Conservation (phyloP, 2,797 vertebrate genomes). For the Acridotheres tristis region DNA sequence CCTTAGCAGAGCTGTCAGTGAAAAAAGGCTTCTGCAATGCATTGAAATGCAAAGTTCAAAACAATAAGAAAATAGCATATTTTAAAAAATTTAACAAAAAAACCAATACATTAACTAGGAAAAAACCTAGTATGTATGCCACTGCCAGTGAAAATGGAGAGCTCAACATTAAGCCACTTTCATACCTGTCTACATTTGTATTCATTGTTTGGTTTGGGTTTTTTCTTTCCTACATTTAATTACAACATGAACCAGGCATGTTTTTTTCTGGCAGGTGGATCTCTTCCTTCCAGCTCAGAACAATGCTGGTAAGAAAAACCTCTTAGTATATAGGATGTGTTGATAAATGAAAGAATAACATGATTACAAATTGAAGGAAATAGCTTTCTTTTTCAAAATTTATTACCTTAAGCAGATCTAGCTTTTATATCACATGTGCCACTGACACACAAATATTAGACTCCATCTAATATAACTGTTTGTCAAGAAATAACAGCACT, state of each 20-base stretch:
- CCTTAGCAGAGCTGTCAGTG: neutral
- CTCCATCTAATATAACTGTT: neutral
- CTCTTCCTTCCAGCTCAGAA: neutral
- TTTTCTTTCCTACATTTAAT: neutral
- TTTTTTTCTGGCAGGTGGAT: neutral
- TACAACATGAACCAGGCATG: neutral
- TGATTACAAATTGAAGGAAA: neutral
- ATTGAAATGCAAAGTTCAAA: neutral
- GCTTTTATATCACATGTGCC: neutral
- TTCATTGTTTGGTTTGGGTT: neutral
- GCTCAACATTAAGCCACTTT: neutral
- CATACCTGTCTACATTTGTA: neutral
- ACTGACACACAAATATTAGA: neutral
- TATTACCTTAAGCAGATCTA: neutral
- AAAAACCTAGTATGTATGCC: neutral
- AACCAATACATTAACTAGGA: neutral
- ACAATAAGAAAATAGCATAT: neutral
- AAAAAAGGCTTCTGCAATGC: neutral
- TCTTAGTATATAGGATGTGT: neutral
- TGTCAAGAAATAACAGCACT: neutral
- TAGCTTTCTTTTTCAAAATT: neutral
- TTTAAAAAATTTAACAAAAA: neutral
- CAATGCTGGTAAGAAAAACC: neutral
- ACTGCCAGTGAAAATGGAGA: neutral
- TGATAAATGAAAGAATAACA: neutral